Base-by-base conservation (phyloP, 2,113 vertebrate genomes). In the Morone chrysops region DNA sequence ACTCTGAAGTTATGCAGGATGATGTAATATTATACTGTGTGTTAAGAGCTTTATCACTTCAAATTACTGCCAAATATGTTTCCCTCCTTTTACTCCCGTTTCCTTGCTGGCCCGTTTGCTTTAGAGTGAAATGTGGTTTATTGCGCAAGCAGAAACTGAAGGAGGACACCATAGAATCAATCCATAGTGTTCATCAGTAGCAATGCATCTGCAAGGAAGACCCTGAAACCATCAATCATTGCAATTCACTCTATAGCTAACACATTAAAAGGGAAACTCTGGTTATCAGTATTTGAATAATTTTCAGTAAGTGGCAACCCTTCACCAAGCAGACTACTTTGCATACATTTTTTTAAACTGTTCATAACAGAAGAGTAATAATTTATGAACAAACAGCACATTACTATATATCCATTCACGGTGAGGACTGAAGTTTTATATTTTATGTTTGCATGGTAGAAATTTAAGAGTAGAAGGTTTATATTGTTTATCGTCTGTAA, bases 1-100 rank as follows among this genome's bases (percentile, higher is more conserved):
- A 69, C 68, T 77, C 80, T 83, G 79, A 76, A 43, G 76, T 69
- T 70, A 54, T 54, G 47, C 31, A 70, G 54, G 61, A 65, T 13
- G 51, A 43, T n/a, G 18, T 69, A 9, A 54, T 40, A 25, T 76
- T 48, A 40, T 20, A 25, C 40, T 22, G 43, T 53, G 68, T 66
- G 48, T 84, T 60, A 10, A 6, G 18, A 50, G 45, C 36, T 56
- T 57, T 8, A 57, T 68, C 20, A 25, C 31, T 67, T 83, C 47
- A 62, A 6, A 4, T 16, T 43, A 56, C 78, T 77, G 82, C 87
- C 78, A 82, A 75, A 78, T 61, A 54, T 48, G 1, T 36, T 14
- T 25, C 18, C n/a, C 22, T 38, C 57, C 48, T 8, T 17, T n/a
- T 25, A 14, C 61, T 16, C 43, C 11, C 25, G 40, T 25, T 54